Conservation (phyloP, 2,113 vertebrate species). For the Entomyzon cyanotis region DNA sequence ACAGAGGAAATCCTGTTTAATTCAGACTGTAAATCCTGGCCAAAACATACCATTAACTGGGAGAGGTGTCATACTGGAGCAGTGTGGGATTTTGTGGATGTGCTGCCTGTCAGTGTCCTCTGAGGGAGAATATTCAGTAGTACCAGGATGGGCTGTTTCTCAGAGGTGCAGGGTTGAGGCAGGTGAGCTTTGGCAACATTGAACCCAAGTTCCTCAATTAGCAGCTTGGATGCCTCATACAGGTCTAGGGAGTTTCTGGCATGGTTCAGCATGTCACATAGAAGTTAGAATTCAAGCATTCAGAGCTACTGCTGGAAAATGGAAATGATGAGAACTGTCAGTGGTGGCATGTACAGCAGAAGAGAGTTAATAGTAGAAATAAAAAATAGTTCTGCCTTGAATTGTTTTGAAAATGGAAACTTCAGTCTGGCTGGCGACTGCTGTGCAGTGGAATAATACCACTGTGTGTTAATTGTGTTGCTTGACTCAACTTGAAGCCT, state of each 20-base stretch:
- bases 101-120: background rate
- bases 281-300: background rate
- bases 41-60: background rate
- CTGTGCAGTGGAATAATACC: background rate
- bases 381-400: background rate
- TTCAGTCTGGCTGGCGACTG: background rate
- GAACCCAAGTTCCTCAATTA: background rate
- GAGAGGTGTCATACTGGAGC: background rate
- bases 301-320: background rate
- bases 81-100: background rate
- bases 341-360: background rate
- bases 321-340: background rate
- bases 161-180: background rate
- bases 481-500: background rate
- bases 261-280: background rate
- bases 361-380: background rate
- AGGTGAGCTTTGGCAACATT: background rate
- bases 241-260: background rate
- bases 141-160: background rate
- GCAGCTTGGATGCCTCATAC: rapidly evolving
- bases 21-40: background rate
- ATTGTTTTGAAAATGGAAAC: background rate
- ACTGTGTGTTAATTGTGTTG: background rate
- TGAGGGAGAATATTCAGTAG: background rate
- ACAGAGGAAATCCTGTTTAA: conserved; percentile 7